Base-by-base conservation (phyloP, 2,113 vertebrate species). In the Eptesicus fuscus region DNA sequence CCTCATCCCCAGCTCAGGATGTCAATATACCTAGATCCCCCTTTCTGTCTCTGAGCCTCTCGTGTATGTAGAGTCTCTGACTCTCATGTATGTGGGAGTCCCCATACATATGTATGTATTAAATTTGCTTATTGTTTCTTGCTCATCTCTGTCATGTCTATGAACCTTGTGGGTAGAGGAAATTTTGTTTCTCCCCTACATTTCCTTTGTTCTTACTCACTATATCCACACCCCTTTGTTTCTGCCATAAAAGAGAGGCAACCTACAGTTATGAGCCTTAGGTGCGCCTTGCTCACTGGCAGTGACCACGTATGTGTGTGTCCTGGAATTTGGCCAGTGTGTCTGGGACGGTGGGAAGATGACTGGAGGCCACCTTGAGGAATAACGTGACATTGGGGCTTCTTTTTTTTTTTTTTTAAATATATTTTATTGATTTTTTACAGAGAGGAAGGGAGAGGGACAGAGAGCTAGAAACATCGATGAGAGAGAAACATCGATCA, bases 221-320 rank as follows among this genome's bases (percentile, higher is more conserved):
- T 28, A 2, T 32, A 25, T 56, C n/a, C 70, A 35, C 56, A 37
- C 4, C 49, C 63, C n/a, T 67, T 32, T 35, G 28, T 28, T 47
- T 61, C 61, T 63, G 23, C 51, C 35, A 1, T 12, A 40, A 65
- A 97, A 97, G 89, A 84, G 94, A 83, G 83, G 93, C 97, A 56
- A 90, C 59, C 85, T 84, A 97, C 96, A 93, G 96, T 96, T 97
- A 95, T 69, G 59, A 93, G 96, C 96, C 98, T 83, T 91, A 96
- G 93, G 73, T 97, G 97, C 97, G 96, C 92, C 98, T 98, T 97
- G 98, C 97, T 98, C 97, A 35, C 96, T 95, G 95, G 98, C 98
- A 98, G 97, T 65, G 97, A 98, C 98, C 98, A 97, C 97, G 95
- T 98, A 97, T 98, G 98, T 98, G 96, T 98, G 97, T 98, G 98